phyloP scores from a whole-genome alignment of 2,113 vertebrate genomes.

The Pteropus alecto region DNA sequence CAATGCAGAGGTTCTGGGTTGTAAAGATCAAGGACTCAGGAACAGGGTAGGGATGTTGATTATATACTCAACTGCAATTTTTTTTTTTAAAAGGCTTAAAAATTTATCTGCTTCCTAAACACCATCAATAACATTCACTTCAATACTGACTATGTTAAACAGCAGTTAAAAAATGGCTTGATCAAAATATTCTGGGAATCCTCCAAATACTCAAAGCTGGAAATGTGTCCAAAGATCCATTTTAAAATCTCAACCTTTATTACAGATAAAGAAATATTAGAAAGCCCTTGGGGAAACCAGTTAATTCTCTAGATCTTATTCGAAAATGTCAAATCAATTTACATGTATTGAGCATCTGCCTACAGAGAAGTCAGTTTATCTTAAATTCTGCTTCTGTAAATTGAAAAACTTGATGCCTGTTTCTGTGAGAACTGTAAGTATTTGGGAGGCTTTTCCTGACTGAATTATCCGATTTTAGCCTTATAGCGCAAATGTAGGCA shows the following conservation, averaged over 20 bases:
- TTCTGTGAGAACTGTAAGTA: background rate
- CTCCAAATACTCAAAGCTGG: background rate
- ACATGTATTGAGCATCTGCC: background rate
- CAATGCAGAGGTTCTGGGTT: background rate
- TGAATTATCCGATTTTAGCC: background rate
- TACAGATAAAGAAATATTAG: background rate
- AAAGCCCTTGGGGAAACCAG: background rate
- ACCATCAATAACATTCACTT: background rate
- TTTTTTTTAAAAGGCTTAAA: background rate
- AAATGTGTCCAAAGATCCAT: constrained; percentile 15
- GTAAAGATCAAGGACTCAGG: background rate
- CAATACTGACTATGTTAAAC: background rate
- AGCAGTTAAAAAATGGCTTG: background rate
- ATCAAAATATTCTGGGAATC: background rate
- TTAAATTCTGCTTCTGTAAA: background rate
- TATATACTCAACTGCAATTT: background rate
- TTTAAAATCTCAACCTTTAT: background rate
- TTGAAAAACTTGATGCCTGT: background rate
- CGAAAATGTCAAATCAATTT: constrained; percentile 8
- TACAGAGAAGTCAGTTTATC: background rate
- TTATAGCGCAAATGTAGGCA: background rate
- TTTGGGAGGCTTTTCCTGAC: background rate
- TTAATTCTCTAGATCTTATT: background rate
- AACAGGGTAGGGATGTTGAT: background rate
- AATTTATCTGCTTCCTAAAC: background rate